These are phyloP conservation scores for Macrosteles quadrilineatus DNA, from an alignment of 1,140 invertebrate species.

Conservation along the genomic window DNA sequence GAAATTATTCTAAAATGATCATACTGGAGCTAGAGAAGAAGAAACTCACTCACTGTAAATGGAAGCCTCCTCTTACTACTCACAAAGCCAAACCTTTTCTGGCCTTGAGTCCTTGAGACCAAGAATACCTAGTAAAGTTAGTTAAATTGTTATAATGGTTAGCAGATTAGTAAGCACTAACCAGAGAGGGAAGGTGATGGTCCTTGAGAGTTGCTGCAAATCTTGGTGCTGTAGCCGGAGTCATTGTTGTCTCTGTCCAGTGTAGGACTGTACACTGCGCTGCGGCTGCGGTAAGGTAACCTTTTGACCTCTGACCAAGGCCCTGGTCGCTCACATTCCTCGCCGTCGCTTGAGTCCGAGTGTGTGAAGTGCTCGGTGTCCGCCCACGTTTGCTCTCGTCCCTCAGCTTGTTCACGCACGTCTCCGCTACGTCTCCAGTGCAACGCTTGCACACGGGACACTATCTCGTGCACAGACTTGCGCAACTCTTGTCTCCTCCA, in stretches of 20 bases:
- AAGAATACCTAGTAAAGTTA: too few species aligned
- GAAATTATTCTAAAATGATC: too few species aligned
- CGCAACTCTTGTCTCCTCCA: slow-evolving; percentile 44
- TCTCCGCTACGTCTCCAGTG: neutral
- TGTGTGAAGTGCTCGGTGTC: neutral
- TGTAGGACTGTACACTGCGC: slow-evolving; percentile 52
- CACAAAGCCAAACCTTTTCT: too few species aligned
- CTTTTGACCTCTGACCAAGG: slow-evolving; percentile 36
- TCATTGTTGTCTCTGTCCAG: slow-evolving; percentile 56
- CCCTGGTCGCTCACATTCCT: slow-evolving; percentile 14
- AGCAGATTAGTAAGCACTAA: too few species aligned
- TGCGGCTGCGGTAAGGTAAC: slow-evolving; percentile 51
- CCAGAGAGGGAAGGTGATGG: slow-evolving; percentile 74
- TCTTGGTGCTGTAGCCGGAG: slow-evolving; percentile 75
- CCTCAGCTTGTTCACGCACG: slow-evolving; percentile 2
- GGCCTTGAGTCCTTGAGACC: too few species aligned
- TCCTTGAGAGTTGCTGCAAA: slow-evolving; percentile 74
- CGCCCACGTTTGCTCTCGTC: neutral
- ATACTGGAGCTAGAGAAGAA: too few species aligned
- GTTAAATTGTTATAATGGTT: too few species aligned
- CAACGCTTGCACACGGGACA: slow-evolving; percentile 55
- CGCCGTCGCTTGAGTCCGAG: slow-evolving; percentile 31
- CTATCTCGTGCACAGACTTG: slow-evolving; percentile 60
- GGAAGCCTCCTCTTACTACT: too few species aligned
- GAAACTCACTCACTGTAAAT: too few species aligned